Conservation (phyloP, 2,797 vertebrate genomes). For the Notoglanidium macrostoma region DNA sequence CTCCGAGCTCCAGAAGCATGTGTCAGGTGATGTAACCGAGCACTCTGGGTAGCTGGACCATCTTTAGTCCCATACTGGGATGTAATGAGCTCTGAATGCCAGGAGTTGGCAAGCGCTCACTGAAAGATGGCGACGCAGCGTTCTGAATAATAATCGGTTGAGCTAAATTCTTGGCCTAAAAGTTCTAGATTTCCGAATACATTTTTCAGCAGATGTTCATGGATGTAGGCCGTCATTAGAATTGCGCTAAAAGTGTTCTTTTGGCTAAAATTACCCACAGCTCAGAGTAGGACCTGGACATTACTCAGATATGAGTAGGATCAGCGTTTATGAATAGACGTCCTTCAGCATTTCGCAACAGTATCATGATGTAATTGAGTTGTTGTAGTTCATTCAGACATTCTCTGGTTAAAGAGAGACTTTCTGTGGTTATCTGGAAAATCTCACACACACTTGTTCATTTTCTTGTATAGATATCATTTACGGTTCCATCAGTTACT, state of each 20-base stretch:
- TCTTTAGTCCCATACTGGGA: slow-evolving; percentile 20
- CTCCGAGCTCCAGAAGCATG: slow-evolving; percentile 15
- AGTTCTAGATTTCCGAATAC: neutral
- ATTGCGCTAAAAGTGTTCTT: neutral
- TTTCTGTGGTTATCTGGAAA: neutral
- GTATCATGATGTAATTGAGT: neutral
- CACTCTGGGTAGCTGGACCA: slow-evolving; percentile 24
- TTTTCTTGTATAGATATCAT: neutral
- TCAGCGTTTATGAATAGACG: neutral
- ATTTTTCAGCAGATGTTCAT: neutral
- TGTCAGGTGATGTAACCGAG: slow-evolving; percentile 26
- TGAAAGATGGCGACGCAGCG: neutral
- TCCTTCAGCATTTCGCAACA: neutral
- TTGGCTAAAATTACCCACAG: neutral
- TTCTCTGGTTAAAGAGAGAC: neutral
- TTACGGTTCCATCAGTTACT: neutral
- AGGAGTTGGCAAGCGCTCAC: slow-evolving; percentile 22
- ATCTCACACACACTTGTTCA: neutral
- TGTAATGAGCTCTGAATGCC: slow-evolving; percentile 28
- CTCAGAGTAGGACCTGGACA: neutral
- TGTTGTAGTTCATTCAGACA: neutral
- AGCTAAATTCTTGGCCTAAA: neutral
- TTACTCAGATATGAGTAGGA: neutral
- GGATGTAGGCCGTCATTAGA: neutral
- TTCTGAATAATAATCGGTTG: neutral